Evolutionary conservation across 1,140 invertebrate genomes (phyloP).

Genomic region (Zaprionus africanus): DNA sequence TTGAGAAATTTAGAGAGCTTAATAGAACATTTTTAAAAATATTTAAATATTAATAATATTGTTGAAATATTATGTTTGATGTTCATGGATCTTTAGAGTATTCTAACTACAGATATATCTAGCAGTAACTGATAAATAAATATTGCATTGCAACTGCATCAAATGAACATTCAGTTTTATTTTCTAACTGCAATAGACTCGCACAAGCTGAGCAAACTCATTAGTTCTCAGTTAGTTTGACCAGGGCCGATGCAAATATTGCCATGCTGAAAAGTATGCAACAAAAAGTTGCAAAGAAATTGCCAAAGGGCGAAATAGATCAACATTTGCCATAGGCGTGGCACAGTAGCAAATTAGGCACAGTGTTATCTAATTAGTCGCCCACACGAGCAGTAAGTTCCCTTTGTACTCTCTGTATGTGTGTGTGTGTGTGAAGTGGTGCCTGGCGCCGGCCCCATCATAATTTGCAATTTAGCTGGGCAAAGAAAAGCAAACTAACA

Average conservation of each 20-base stretch:
- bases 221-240: conserved; percentile 30
- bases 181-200: neutral
- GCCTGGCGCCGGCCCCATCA: conserved; percentile 76
- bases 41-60: too few species aligned
- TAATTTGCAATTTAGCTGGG: conserved; percentile 75
- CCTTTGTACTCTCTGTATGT: conserved; percentile 8
- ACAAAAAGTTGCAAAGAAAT: conserved; percentile 53
- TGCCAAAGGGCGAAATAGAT: conserved; percentile 24
- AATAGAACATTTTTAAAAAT: too few species aligned
- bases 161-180: neutral
- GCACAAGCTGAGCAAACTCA: neutral
- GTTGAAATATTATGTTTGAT: too few species aligned
- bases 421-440: conserved; percentile 66
- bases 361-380: conserved; percentile 76
- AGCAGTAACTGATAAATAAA: neutral
- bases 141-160: neutral
- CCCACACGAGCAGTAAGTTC: conserved; percentile 45
- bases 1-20: too few species aligned
- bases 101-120: conserved; percentile 11
- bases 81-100: conserved; percentile 6
- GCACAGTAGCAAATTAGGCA: conserved; percentile 69
- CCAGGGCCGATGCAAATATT: conserved; percentile 66
- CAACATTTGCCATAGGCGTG: conserved; percentile 50
- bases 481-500: conserved; percentile 24
- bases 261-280: conserved; percentile 45